Evolutionary conservation across 2,797 vertebrate species (phyloP).

Genomic region (Glyptemys insculpta): DNA sequence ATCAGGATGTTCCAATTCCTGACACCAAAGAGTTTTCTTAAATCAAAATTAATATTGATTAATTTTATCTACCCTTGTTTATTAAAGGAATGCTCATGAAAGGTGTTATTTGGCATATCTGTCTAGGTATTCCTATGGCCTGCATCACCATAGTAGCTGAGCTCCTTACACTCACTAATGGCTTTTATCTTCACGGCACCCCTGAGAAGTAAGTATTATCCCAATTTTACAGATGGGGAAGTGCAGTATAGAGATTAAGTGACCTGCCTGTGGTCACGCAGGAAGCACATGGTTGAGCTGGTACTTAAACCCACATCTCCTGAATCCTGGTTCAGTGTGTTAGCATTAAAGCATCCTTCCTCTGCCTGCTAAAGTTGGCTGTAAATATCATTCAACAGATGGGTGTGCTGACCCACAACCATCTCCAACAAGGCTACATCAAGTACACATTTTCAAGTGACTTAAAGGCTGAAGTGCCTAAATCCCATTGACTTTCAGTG

Average conservation of each 20-base stretch:
- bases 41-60: neutral
- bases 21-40: neutral
- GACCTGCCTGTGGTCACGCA: too few relatives aligned
- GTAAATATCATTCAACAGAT: neutral
- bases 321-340: too few relatives aligned
- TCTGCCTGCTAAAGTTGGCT: neutral
- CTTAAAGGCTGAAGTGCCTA: too few relatives aligned
- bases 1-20: neutral
- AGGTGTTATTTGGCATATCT: neutral
- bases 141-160: neutral
- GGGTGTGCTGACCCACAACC: too few relatives aligned
- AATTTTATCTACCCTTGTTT: neutral
- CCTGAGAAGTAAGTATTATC: rapidly evolving
- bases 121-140: rapidly evolving
- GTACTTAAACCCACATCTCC: too few relatives aligned
- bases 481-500: too few relatives aligned
- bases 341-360: neutral
- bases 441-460: neutral
- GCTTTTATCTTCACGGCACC: neutral
- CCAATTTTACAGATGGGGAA: neutral
- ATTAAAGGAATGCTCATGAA: neutral
- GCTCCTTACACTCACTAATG: neutral
- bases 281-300: too few relatives aligned
- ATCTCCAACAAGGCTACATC: neutral
- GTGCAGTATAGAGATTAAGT: too few relatives aligned